phyloP scores from a whole-genome alignment of 2,113 vertebrate genomes.

The Malurus melanocephalus region DNA sequence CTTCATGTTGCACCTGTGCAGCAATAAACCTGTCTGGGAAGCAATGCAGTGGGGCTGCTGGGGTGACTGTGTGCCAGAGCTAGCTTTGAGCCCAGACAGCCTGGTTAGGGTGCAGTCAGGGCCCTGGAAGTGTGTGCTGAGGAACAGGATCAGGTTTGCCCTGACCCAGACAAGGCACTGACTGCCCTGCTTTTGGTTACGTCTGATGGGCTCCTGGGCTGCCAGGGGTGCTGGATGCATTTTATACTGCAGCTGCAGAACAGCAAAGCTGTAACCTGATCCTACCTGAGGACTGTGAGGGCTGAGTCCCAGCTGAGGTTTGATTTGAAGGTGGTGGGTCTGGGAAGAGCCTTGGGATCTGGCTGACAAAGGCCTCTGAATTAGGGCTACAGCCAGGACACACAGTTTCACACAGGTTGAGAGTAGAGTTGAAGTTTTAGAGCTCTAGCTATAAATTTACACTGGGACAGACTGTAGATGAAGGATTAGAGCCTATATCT shows the following conservation, averaged over 20 bases:
- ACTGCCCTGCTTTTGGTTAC: not conserved
- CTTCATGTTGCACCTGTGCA: not conserved
- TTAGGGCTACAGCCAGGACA: not conserved
- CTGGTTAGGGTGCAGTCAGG: not conserved
- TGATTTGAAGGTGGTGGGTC: not conserved
- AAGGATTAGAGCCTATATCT: not conserved
- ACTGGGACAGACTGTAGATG: not conserved
- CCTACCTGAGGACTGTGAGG: not conserved
- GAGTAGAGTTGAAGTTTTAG: not conserved
- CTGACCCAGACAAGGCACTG: not conserved
- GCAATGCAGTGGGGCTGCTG: not conserved
- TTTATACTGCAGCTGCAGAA: not conserved
- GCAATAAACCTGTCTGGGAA: not conserved
- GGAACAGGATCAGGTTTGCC: not conserved
- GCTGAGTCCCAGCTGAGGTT: not conserved
- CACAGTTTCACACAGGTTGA: not conserved
- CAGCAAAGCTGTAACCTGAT: not conserved
- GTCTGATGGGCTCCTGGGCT: not conserved
- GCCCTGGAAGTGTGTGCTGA: not conserved
- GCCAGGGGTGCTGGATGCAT: not conserved
- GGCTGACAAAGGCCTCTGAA: not conserved
- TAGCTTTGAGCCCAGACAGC: not conserved
- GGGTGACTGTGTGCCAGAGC: fast-evolving
- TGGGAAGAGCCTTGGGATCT: not conserved
- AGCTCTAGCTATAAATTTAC: not conserved